phyloP scores from a whole-genome alignment of 2,888 invertebrate genomes.

The Coronaproctus castanopsis region DNA sequence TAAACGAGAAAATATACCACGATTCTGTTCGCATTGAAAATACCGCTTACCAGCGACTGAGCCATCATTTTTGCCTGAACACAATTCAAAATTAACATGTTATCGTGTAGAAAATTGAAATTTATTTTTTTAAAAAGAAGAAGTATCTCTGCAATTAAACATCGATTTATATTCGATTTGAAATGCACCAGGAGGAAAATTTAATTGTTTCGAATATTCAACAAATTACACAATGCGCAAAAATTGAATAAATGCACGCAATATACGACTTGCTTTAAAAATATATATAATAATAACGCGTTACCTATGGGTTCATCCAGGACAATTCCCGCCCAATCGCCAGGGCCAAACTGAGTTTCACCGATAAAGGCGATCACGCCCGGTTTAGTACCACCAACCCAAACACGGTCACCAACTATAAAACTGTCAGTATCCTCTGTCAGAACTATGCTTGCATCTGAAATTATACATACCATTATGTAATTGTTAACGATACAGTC shows the following conservation, averaged over 20 bases:
- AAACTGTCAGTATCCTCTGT: conserved; percentile 85
- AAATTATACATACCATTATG: no score
- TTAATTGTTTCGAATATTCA: no score
- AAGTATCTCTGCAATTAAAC: no score
- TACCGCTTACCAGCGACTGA: conserved; percentile 79
- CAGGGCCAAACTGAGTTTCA: conserved; percentile 89
- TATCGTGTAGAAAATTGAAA: no score
- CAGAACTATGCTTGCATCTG: conserved; percentile 65
- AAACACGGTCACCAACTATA: conserved; percentile 84
- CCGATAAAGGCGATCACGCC: conserved; percentile 87
- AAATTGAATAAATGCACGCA: no score
- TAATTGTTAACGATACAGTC: no score
- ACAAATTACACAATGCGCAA: no score
- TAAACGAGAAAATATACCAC: conserved; percentile 81
- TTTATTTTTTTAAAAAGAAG: no score
- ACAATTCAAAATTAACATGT: background rate
- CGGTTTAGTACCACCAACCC: conserved; percentile 78
- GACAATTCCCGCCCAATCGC: conserved; percentile 95
- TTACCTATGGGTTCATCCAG: conserved; percentile 84
- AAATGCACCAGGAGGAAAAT: no score
- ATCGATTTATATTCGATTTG: no score
- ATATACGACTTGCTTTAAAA: no score
- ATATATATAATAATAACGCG: no score
- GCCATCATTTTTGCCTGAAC: conserved; percentile 88
- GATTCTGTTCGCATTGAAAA: conserved; percentile 79